These are phyloP conservation scores for Sciaenops ocellatus DNA, from an alignment of 2,797 vertebrate genomes.

Conservation along the genomic window DNA sequence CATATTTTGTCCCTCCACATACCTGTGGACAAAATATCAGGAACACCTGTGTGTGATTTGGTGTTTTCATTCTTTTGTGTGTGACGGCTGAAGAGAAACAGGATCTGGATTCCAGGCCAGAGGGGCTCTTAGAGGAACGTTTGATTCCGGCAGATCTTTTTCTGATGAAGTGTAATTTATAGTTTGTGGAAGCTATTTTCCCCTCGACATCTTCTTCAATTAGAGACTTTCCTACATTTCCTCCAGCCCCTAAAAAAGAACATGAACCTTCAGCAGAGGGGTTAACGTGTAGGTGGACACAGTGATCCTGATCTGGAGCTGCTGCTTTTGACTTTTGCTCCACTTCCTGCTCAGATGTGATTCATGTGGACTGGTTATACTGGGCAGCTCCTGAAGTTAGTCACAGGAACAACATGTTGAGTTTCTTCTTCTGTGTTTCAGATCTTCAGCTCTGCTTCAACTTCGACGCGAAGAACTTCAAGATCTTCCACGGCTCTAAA, in stretches of 20 bases:
- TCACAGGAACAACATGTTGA: too few species aligned
- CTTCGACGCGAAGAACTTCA: conserved; percentile 89
- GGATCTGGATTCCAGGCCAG: neutral
- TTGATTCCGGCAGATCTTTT: conserved; percentile 9
- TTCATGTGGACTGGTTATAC: neutral
- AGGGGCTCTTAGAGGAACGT: conserved; percentile 3
- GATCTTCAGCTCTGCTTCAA: conserved; percentile 89
- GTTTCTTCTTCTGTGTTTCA: conserved; percentile 71
- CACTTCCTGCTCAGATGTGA: too few species aligned
- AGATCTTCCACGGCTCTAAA: conserved; percentile 88
- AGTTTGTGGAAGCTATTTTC: neutral
- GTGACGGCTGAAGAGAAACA: conserved; percentile 1
- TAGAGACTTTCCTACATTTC: conserved; percentile 1
- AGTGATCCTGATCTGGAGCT: neutral
- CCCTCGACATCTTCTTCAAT: neutral
- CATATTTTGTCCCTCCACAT: neutral
- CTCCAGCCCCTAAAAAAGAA: neutral
- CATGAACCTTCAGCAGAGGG: too few species aligned
- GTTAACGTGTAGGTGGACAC: neutral
- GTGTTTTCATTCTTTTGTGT: conserved; percentile 1
- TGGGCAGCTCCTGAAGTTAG: neutral
- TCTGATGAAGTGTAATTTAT: conserved; percentile 16
- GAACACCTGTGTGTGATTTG: conserved; percentile 21
- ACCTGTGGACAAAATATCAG: conserved; percentile 1
- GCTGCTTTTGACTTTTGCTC: neutral